These are phyloP conservation scores for Drosophila histrio DNA, from an alignment of 2,888 invertebrate genomes.

Conservation along the genomic window DNA sequence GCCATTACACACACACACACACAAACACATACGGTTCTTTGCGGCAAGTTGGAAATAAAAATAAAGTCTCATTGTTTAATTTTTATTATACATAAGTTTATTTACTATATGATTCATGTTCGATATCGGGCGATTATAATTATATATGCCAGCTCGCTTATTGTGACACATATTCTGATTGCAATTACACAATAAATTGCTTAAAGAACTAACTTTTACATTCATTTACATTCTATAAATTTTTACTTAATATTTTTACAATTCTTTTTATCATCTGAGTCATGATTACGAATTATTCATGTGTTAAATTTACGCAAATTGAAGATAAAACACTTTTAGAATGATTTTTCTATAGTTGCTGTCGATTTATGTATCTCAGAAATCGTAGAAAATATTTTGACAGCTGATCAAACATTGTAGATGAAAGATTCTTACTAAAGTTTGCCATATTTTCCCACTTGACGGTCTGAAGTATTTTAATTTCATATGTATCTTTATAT, in stretches of 20 bases:
- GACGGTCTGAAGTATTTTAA: no score
- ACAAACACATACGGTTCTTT: conserved; percentile 3
- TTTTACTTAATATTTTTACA: no score
- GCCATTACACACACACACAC: conserved; percentile 16
- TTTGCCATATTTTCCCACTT: no score
- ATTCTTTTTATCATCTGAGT: no score
- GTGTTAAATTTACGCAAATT: no score
- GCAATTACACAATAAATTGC: neutral
- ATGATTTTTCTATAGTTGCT: no score
- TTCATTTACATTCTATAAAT: neutral
- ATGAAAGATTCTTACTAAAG: no score
- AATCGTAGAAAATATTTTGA: no score
- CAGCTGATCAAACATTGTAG: no score
- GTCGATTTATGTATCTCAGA: no score
- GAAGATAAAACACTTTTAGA: no score
- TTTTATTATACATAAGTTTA: neutral
- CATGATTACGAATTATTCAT: neutral
- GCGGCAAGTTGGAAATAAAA: conserved; percentile 8
- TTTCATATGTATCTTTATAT: no score
- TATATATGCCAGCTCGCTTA: neutral
- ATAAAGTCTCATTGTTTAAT: neutral
- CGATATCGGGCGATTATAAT: conserved; percentile 4
- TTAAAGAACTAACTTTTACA: neutral
- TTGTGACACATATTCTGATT: neutral
- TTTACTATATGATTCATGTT: neutral